phyloP scores from a whole-genome alignment of 1,140 invertebrate species.

The Monochamus saltuarius region DNA sequence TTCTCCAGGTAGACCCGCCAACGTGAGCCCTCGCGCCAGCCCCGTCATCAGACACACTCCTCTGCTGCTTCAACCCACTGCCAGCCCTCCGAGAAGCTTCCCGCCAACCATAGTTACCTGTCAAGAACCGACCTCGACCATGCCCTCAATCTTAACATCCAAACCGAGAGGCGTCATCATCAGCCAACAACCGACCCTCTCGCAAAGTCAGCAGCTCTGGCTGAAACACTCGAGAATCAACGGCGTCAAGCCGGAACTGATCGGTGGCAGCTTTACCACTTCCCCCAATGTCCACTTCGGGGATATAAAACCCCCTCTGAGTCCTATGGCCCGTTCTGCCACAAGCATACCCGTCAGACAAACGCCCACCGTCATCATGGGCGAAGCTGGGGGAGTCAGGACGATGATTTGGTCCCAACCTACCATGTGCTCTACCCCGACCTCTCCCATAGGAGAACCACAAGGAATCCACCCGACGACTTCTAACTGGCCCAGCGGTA shows the following conservation, averaged over 20 bases:
- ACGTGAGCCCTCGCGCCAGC: constrained; percentile 40
- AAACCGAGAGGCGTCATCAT: constrained; percentile 51
- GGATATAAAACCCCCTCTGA: constrained; percentile 62
- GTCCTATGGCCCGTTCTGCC: constrained; percentile 42
- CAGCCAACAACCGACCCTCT: constrained; percentile 48
- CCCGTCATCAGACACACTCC: constrained; percentile 46
- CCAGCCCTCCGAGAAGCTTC: constrained; percentile 34
- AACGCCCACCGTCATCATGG: constrained; percentile 87
- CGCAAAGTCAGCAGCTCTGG: constrained; percentile 62
- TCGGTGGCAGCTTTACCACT: constrained; percentile 62
- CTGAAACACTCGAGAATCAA: constrained; percentile 65
- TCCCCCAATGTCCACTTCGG: constrained; percentile 64
- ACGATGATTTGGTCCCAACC: constrained; percentile 89
- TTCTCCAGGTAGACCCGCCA: constrained; percentile 46
- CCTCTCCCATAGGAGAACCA: constrained; percentile 32
- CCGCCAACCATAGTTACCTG: constrained; percentile 27
- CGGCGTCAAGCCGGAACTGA: constrained; percentile 76
- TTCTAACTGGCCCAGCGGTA: constrained; percentile 42
- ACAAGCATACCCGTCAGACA: constrained; percentile 63
- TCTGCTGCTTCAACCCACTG: constrained; percentile 43
- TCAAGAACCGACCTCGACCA: constrained; percentile 44
- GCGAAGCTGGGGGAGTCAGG: constrained; percentile 83
- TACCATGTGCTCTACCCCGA: constrained; percentile 55
- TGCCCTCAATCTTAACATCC: constrained; percentile 46
- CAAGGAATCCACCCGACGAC: constrained; percentile 46